Evolutionary conservation across 2,113 vertebrate species (phyloP).

Genomic region (Psettodes erumei): DNA sequence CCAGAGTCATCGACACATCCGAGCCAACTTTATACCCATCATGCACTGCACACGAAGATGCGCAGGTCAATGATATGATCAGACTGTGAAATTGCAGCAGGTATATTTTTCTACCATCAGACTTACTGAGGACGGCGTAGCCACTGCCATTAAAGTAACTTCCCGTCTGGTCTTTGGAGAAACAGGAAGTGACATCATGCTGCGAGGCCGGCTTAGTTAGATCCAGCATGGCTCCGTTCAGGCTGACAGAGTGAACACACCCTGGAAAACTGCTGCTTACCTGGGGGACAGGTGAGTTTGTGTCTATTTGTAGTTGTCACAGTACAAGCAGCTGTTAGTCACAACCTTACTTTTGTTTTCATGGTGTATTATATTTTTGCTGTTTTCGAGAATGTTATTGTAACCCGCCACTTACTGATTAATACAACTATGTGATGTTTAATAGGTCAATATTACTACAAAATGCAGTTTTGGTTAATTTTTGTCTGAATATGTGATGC

Average conservation of each 20-base stretch:
- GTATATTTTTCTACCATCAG: accelerated
- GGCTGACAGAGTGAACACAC: conserved; percentile 84
- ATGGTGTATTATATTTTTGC: no score
- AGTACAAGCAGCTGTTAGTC: no score
- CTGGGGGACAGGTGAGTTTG: no score
- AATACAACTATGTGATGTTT: no score
- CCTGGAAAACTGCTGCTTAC: conserved; percentile 89
- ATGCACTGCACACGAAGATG: conserved; percentile 79
- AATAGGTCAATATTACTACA: no score
- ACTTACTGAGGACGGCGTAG: conserved; percentile 88
- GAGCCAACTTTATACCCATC: conserved; percentile 93
- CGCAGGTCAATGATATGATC: neutral
- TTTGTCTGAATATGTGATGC: no score
- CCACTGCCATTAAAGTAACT: conserved; percentile 93
- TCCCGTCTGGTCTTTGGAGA: conserved; percentile 84
- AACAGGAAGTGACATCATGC: conserved; percentile 86
- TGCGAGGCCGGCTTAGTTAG: conserved; percentile 72
- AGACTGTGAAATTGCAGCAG: neutral
- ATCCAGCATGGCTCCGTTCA: conserved; percentile 85
- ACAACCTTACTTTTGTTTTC: no score
- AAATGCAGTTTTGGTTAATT: no score
- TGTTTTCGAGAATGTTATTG: no score
- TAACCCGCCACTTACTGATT: no score
- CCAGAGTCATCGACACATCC: conserved; percentile 88
- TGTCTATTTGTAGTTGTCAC: no score